Base-by-base conservation (phyloP, 2,888 invertebrate genomes). In the Diadegma fenestrale region DNA sequence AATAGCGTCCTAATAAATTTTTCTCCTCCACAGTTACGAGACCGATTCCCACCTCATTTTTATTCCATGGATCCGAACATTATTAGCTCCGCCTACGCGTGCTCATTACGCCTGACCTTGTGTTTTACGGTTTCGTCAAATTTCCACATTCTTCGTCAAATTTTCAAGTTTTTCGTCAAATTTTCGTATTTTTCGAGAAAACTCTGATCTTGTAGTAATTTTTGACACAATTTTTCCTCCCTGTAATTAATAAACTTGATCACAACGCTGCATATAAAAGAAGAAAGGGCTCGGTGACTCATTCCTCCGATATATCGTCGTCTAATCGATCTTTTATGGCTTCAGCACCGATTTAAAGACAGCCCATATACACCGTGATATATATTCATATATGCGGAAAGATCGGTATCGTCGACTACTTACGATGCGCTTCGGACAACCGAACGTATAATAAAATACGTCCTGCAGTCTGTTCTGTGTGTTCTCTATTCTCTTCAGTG, bases 391-490 rank as follows among this genome's bases (percentile, higher is more conserved):
- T 33, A 22, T 33, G 69, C 14, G 78, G 86, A 86, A 86, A 90
- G 89, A 89, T 89, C 75, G 71, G 79, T 79, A 86, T 85, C 80
- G 85, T 80, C 77, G 37, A 37, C 90, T 89, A 89, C 89, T 89
- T 90, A 90, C 87, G 88, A 90, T 89, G 86, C 88, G 88, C 88
- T 88, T 85, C 83, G 37, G 87, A 86, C 89, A 87, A 88, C 80
- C 88, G 89, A 89, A 90, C 89, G 89, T 91, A 91, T 91, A 91
- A 92, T 92, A 90, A 91, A 89, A 86, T 79, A 84, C 84, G 80
- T 80, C 66, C 78, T 5, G 37, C 37, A 30, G 37, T 5, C 37
- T 30, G 3, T 7, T 4, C 66, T 66, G 73, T 61, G 63, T 37
- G 45, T 54, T 69, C 54, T 10, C 51, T 61, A 54, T 66, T 69